Evolutionary conservation across 1,140 invertebrate genomes (phyloP), one percentile per base, ranked within the genome.

Genomic region (Drosophila pandora): DNA sequence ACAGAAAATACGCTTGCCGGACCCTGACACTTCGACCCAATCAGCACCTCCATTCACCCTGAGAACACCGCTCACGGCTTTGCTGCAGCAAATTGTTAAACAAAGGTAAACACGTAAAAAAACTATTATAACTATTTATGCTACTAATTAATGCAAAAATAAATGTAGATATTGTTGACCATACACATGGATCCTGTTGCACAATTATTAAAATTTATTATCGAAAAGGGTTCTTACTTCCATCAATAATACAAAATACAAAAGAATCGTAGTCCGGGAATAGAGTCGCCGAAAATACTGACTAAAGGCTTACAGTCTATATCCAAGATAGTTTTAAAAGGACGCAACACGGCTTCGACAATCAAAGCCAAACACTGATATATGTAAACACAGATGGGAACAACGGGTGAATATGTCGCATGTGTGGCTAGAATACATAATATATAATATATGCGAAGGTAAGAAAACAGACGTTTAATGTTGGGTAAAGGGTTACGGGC

Each of bases 161-260:
- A 82, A 88, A 87, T 88, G 83, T 87, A 82, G 83, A 88, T 88
- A 85, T 88, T 88, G 82, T 82, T 87, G 83, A 88, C 62, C 58
- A 75, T 82, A 80, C 5, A 6, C 25, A 28, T 28, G 25, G 25
- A 45, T 41, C 3, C 32, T 34, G 68, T 59, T 72, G 62, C 73
- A 68, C 70, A 68, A 63, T 45, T 73, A 76, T 55, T 49, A 76
- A 76, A 76, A 41, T 76, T 68, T 76, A 76, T 76, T 76, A 69
- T 68, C 41, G 72, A 76, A 76, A 75, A 60, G 73, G 30, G 61
- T 53, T 23, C 43, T 52, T 45, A 55, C 34, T 22, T 60, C 30
- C 28, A 68, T 72, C 59, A 67, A 60, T 65, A 65, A 67, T 61
- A 67, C 45, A 80, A 37, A 41, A 49, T 75, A 79, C 54, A 73